Evolutionary conservation across 1,140 invertebrate species (phyloP).

Genomic region (Zaprionus ornatus): DNA sequence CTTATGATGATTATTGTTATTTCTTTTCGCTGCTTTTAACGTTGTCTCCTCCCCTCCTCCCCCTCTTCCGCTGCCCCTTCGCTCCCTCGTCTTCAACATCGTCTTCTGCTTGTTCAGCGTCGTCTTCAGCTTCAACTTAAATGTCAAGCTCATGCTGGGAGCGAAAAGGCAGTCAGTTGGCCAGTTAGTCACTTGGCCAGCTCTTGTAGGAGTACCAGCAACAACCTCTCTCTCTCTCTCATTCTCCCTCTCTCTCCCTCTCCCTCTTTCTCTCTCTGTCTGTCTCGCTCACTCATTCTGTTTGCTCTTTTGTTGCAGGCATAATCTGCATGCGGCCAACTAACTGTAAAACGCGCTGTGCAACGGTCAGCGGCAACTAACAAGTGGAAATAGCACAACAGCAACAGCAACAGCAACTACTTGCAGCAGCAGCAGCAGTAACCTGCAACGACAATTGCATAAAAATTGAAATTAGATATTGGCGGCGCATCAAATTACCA

Average conservation of each 20-base stretch:
- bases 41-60: conserved; percentile 25
- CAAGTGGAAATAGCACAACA: conserved; percentile 53
- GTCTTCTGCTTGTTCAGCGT: neutral
- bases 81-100: neutral
- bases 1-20: conserved; percentile 60
- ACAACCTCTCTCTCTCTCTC: neutral
- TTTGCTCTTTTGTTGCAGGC: conserved; percentile 53
- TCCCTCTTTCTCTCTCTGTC: conserved; percentile 2
- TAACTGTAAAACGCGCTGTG: conserved; percentile 69
- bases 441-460: conserved; percentile 55
- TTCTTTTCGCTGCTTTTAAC: conserved; percentile 61
- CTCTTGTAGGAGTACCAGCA: conserved; percentile 9
- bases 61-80: neutral
- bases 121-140: conserved; percentile 59
- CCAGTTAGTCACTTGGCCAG: conserved; percentile 18
- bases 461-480: conserved; percentile 54
- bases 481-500: conserved; percentile 50
- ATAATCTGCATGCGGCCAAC: conserved; percentile 63
- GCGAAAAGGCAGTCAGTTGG: conserved; percentile 24
- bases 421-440: conserved; percentile 32
- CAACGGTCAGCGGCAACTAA: conserved; percentile 62
- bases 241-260: neutral
- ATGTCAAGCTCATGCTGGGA: conserved; percentile 67
- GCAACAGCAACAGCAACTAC: conserved; percentile 27
- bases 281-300: conserved; percentile 20